Conservation (phyloP, 2,888 invertebrate genomes). For the Byasa hedistus region DNA sequence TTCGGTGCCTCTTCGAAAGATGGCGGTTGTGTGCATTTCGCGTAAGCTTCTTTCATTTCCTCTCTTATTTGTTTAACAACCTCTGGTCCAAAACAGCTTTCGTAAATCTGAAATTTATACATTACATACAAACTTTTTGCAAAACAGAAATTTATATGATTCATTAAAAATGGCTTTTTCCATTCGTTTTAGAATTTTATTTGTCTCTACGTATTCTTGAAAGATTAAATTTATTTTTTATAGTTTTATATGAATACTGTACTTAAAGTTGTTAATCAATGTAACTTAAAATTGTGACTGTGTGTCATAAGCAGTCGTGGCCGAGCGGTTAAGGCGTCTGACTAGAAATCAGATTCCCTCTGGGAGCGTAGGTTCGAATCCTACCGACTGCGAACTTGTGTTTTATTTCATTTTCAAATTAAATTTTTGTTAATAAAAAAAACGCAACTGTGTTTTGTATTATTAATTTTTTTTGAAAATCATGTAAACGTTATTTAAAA, state of each 20-base stretch:
- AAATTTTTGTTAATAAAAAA: too few relatives aligned
- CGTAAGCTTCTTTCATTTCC: conserved; percentile 83
- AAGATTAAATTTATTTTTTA: too few relatives aligned
- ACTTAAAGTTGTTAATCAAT: background rate
- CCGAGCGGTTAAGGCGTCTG: conserved; percentile 94
- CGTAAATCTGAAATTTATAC: conserved; percentile 82
- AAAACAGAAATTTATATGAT: too few relatives aligned
- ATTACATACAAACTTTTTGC: too few relatives aligned
- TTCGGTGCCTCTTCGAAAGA: conserved; percentile 62
- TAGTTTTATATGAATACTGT: too few relatives aligned
- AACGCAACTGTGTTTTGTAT: too few relatives aligned
- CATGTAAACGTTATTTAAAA: too few relatives aligned
- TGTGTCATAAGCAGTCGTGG: conserved; percentile 83
- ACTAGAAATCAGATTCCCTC: conserved; percentile 95
- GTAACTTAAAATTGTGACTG: background rate
- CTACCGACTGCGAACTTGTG: conserved; percentile 86
- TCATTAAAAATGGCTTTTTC: conserved; percentile 13
- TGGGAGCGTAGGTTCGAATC: conserved; percentile 95
- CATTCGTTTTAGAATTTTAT: background rate
- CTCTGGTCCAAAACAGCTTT: conserved; percentile 84
- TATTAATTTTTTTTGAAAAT: too few relatives aligned
- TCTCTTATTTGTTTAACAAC: conserved; percentile 83
- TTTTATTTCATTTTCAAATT: background rate
- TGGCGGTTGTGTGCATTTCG: conserved; percentile 81
- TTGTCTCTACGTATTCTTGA: too few relatives aligned